Evolutionary conservation across 2,113 vertebrate species (phyloP).

Genomic region (Sus scrofa): T2T-Sscrofa CM000814.6:34535501-34536000

Average conservation of each 20-base stretch:
- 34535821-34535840: neutral
- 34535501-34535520: neutral
- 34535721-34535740: neutral
- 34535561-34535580: neutral
- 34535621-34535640: accelerated
- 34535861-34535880: accelerated
- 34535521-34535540: neutral
- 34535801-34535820: neutral
- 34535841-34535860: neutral
- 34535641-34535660: neutral
- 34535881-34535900: neutral
- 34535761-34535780: neutral
- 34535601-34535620: neutral
- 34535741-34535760: neutral
- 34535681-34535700: neutral
- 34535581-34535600: neutral
- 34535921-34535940: neutral
- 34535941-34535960: neutral
- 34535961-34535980: neutral
- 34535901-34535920: neutral
- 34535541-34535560: neutral
- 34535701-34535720: neutral
- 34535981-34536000: neutral
- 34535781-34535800: neutral
- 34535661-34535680: neutral